Evolutionary conservation across 2,113 vertebrate species (phyloP).

Genomic region (Eublepharis macularius): DNA sequence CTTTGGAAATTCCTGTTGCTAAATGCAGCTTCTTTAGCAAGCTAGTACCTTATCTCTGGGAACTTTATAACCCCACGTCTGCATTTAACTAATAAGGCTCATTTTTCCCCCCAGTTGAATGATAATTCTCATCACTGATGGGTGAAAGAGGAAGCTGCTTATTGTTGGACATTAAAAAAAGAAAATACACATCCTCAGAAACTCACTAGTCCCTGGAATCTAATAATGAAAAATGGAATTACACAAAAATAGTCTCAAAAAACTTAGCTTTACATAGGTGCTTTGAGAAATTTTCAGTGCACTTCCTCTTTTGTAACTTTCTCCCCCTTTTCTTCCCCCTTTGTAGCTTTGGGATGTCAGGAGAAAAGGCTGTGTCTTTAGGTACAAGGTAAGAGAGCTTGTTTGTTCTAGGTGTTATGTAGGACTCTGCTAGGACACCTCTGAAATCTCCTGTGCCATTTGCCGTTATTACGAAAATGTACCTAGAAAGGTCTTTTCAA

Average conservation of each 20-base stretch:
- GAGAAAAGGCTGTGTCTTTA: slow-evolving; percentile 93
- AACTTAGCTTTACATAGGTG: background rate
- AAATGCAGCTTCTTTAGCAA: background rate
- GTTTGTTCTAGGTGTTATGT: background rate
- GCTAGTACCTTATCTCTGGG: background rate
- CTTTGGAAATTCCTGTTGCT: background rate
- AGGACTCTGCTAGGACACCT: background rate
- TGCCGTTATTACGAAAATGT: too few species aligned
- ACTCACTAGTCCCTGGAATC: too few species aligned
- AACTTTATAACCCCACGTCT: background rate
- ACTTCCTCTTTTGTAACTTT: background rate
- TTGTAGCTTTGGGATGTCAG: slow-evolving; percentile 95
- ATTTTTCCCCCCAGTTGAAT: too few species aligned
- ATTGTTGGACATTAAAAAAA: too few species aligned
- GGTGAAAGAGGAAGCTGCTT: too few species aligned
- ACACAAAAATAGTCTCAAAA: too few species aligned
- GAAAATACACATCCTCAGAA: too few species aligned
- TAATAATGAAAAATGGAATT: too few species aligned
- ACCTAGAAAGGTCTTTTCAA: background rate
- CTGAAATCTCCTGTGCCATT: background rate
- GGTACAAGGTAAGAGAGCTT: slow-evolving; percentile 84
- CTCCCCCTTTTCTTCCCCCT: background rate
- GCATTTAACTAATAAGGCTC: too few species aligned
- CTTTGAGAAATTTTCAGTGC: background rate
- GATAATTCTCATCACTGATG: too few species aligned